phyloP scores from a whole-genome alignment of 2,797 vertebrate species.

The Malurus leucopterus region DNA sequence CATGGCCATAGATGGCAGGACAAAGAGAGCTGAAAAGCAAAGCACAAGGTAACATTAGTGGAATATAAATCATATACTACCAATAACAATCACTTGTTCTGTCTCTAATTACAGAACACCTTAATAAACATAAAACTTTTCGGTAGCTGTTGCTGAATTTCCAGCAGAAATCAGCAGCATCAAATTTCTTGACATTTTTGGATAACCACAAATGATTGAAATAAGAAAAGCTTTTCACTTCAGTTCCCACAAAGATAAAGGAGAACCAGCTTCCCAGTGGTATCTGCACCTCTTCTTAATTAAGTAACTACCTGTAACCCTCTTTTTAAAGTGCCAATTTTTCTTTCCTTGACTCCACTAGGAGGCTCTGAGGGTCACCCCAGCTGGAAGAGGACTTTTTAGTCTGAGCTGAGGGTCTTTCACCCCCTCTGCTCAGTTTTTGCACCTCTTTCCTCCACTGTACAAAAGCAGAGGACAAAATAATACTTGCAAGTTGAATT shows the following conservation, averaged over 20 bases:
- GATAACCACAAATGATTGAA: neutral
- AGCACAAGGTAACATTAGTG: neutral
- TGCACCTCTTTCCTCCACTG: neutral
- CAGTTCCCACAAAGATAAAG: neutral
- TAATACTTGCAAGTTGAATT: neutral
- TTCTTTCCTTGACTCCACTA: neutral
- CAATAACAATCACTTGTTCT: neutral
- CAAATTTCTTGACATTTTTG: neutral
- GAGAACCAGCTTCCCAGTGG: neutral
- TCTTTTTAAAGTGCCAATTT: neutral
- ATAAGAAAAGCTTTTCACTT: neutral
- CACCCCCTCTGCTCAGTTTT: neutral
- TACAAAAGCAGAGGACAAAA: neutral
- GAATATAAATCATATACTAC: neutral
- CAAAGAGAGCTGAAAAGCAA: constrained; percentile 88
- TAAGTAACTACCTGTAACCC: neutral
- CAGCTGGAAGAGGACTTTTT: neutral
- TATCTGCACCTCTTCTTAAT: neutral
- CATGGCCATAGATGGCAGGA: constrained; percentile 94
- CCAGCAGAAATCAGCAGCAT: neutral
- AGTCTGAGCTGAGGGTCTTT: neutral
- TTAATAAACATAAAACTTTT: neutral
- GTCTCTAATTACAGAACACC: neutral
- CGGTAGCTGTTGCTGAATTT: neutral
- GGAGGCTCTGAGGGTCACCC: neutral